Conservation (phyloP, 2,888 invertebrate genomes). For the Gibbula magus region DNA sequence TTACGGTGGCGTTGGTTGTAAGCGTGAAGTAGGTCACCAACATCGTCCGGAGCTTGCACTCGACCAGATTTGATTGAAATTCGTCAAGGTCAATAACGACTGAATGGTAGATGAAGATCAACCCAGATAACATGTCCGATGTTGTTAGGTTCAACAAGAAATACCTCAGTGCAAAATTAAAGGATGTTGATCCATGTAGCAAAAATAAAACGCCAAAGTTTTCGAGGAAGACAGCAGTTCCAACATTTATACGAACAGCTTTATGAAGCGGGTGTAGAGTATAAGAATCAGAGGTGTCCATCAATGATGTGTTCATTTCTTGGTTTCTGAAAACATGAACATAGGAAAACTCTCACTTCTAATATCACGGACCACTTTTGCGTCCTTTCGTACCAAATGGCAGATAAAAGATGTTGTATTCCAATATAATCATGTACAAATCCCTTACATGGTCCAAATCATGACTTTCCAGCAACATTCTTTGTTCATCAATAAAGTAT, state of each 20-base stretch:
- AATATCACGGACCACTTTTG: too few relatives aligned
- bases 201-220: not conserved
- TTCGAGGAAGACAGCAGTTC: not conserved
- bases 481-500: too few relatives aligned
- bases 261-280: not conserved
- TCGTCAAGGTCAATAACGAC: not conserved
- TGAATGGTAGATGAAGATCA: not conserved
- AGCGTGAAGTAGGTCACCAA: constrained; percentile 23
- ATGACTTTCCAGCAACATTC: too few relatives aligned
- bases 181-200: not conserved
- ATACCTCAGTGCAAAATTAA: not conserved
- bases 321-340: too few relatives aligned
- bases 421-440: too few relatives aligned
- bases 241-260: not conserved
- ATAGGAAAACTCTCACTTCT: too few relatives aligned
- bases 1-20: constrained; percentile 22
- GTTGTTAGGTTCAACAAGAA: not conserved
- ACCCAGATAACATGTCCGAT: not conserved
- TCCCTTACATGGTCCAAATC: too few relatives aligned
- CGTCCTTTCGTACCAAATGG: too few relatives aligned
- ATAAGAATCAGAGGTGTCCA: not conserved
- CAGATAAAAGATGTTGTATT: too few relatives aligned
- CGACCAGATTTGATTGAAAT: not conserved
- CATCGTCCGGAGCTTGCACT: constrained; percentile 23
- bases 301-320: too few relatives aligned